Base-by-base conservation (phyloP, 2,888 invertebrate species). In the Oegoconia quadripuncta region DNA sequence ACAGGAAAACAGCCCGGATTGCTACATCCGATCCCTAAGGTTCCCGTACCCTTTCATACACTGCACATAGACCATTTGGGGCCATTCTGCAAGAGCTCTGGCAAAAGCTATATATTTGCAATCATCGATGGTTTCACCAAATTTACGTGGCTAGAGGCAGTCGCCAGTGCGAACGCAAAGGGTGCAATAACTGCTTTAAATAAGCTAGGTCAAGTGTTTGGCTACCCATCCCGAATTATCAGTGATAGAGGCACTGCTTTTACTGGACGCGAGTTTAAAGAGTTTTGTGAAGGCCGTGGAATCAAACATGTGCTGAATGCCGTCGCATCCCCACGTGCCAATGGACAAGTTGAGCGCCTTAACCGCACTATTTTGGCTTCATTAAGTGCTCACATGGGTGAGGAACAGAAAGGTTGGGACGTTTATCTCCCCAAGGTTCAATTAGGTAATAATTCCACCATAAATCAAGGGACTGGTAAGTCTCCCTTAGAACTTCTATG, bases 301-400 rank as follows among this genome's bases (percentile, higher is more conserved):
- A 33, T 50, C 4, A 46, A 43, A 23, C 54, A 54, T 26, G 20
- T 54, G 3, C 13, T 50, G 3, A 54, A 44, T 17, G 48, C 48
- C 2, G 48, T 53, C 3, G 48, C 53, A 1, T 36, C 38, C 11
- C 47, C 53, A 1, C 13, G 41, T n/a, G 43, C 43, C 1, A 43
- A 43, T 25, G 43, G 46, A 3, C 46, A 42, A 18, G 37, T 44
- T 2, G 41, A 46, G 17, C 30, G 46, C 2, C 17, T 36, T 6
- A 43, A 46, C 13, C 41, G 41, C 1, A 47, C 48, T 2, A 39
- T 44, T 12, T 20, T 47, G 3, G 16, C 12, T 16, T 25, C 33
- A 3, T 22, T 39, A 7, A 18, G 9, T 15, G 30, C 43, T 16
- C 29, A 50, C n/a, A 33, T 45, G 13, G 43, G 45, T 5, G 39